phyloP scores from a whole-genome alignment of 64 coral and sea anemone genomes.

The Cladopsammia gracilis region DNA sequence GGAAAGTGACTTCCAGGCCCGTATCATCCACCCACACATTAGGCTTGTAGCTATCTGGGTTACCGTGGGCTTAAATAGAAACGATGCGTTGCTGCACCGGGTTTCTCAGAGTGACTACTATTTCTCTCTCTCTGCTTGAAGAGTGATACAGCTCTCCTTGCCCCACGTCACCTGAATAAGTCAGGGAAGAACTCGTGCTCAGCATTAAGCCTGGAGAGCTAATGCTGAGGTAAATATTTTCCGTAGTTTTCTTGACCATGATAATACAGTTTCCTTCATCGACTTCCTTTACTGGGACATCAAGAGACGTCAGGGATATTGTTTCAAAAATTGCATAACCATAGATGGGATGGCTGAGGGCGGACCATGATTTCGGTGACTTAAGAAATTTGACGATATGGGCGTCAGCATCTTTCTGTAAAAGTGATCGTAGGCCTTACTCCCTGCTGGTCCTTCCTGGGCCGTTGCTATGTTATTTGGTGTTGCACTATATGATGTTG shows the following conservation, averaged over 20 bases:
- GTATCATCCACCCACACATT: background rate
- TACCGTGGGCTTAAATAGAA: background rate
- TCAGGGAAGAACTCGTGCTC: background rate
- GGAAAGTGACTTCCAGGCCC: background rate
- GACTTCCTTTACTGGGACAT: background rate
- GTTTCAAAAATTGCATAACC: background rate
- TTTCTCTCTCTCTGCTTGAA: background rate
- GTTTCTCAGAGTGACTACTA: background rate
- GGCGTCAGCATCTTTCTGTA: background rate
- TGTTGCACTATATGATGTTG: background rate
- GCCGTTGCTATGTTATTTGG: background rate
- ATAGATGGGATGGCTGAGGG: too few species aligned
- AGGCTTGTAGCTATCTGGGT: constrained; percentile 8
- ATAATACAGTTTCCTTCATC: too few species aligned
- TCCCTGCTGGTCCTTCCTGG: background rate
- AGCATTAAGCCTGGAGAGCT: background rate
- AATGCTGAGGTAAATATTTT: background rate
- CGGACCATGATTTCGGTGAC: too few species aligned
- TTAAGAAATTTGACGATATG: too few species aligned
- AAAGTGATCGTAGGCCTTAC: background rate
- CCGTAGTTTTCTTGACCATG: too few species aligned
- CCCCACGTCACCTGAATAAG: background rate
- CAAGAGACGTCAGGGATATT: too few species aligned
- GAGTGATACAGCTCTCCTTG: background rate
- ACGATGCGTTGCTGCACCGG: background rate